These are phyloP conservation scores for Himalopsyche japonica DNA, from an alignment of 2,888 invertebrate species.

Conservation along the genomic window DNA sequence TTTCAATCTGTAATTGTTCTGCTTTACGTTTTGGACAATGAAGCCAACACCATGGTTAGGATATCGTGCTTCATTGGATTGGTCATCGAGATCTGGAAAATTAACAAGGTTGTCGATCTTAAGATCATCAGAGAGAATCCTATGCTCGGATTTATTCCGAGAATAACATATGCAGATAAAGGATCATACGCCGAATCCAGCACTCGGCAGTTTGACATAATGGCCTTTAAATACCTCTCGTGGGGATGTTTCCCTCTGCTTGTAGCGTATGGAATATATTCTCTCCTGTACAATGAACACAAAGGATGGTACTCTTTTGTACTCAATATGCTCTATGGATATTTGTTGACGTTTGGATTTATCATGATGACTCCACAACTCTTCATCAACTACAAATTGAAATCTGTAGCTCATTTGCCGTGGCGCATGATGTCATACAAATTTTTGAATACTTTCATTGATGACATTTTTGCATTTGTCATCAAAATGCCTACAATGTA, in stretches of 20 bases:
- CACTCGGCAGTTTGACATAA: slow-evolving; percentile 89
- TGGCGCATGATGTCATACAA: slow-evolving; percentile 99
- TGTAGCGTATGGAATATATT: slow-evolving; percentile 92
- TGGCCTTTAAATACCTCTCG: slow-evolving; percentile 95
- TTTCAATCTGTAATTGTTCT: slow-evolving; percentile 95
- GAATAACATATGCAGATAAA: slow-evolving; percentile 85
- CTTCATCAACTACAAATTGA: slow-evolving; percentile 98
- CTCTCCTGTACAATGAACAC: slow-evolving; percentile 93
- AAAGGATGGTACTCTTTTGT: slow-evolving; percentile 99
- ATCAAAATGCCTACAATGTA: slow-evolving; percentile 99
- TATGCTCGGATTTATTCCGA: slow-evolving; percentile 79
- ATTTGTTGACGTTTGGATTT: slow-evolving; percentile 96
- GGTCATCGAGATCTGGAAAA: slow-evolving; percentile 98
- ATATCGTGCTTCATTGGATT: slow-evolving; percentile 94
- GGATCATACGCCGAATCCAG: slow-evolving; percentile 95
- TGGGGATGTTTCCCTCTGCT: slow-evolving; percentile 95
- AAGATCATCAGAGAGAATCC: slow-evolving; percentile 74
- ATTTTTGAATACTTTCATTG: slow-evolving; percentile 98
- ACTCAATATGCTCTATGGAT: slow-evolving; percentile 95
- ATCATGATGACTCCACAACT: slow-evolving; percentile 99
- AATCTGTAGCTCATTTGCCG: slow-evolving; percentile 98
- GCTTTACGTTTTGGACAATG: slow-evolving; percentile 96
- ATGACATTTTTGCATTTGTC: slow-evolving; percentile 99
- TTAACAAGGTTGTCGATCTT: slow-evolving; percentile 92
- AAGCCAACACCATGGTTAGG: slow-evolving; percentile 94